Conservation (phyloP, 2,888 invertebrate genomes). For the Plusia festucae region DNA sequence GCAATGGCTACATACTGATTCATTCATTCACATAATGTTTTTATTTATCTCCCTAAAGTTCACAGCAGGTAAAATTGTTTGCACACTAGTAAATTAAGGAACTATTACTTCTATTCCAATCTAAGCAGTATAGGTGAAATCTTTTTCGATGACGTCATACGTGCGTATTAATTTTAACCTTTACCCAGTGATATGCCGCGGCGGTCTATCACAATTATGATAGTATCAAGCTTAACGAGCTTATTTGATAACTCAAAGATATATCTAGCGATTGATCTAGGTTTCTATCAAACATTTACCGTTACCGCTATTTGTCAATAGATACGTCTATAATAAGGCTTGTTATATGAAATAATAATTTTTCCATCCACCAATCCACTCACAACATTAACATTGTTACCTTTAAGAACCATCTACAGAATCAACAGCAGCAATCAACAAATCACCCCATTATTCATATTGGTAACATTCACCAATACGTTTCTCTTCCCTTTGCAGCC, state of each 20-base stretch:
- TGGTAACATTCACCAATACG: constrained; percentile 29
- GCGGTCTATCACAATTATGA: background rate
- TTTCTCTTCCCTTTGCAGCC: constrained; percentile 40
- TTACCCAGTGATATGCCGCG: background rate
- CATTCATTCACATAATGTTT: too few relatives aligned
- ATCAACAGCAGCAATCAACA: background rate
- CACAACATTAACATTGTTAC: too few relatives aligned
- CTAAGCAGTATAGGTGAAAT: background rate
- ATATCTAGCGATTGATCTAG: background rate
- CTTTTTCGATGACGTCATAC: background rate
- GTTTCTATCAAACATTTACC: background rate
- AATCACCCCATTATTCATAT: constrained; percentile 10
- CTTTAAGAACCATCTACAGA: background rate
- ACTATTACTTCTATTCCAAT: too few relatives aligned
- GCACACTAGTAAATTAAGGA: too few relatives aligned
- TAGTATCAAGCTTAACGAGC: background rate
- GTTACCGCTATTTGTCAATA: too few relatives aligned
- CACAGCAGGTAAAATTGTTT: too few relatives aligned
- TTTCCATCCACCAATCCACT: too few relatives aligned
- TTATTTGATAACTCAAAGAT: background rate
- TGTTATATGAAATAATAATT: too few relatives aligned
- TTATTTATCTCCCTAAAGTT: too few relatives aligned
- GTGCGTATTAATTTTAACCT: background rate
- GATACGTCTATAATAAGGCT: too few relatives aligned
- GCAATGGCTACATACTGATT: too few relatives aligned